Base-by-base conservation (phyloP, 2,113 vertebrate genomes). In the Dicentrarchus labrax region DNA sequence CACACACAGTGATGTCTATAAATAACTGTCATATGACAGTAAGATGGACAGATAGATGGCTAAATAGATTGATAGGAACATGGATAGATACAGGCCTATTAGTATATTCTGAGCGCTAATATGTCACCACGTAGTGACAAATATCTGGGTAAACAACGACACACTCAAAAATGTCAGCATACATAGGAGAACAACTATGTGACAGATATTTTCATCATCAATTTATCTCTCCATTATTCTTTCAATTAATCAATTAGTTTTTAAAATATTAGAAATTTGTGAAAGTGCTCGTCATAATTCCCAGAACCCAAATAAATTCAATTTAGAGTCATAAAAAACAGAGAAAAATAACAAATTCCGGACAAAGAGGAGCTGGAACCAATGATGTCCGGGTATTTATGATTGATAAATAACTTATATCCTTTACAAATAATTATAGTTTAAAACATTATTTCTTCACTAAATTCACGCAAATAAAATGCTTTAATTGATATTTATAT, bases 1-100 rank as follows among this genome's bases (percentile, higher is more conserved):
- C 91, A 88, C 81, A 88, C 78, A 78, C 76, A 39, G 30, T 56
- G 69, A 85, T 48, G 73, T 71, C 86, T 88, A 93, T 90, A 88
- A 94, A 93, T 93, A 93, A 89, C 77, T 76, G 73, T 82, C 87
- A 84, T 68, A 77, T 83, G 89, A 90, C 82, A 21, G 70, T 15
- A 17, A 78, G 85, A 87, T 69, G 54, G 89, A 92, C 81, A 59
- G 80, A 88, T 86, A 85, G 73, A 86, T 77, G 66, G 84, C 65
- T 45, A 65, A 56, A 89, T 73, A 77, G 88, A 93, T 59, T 91
- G 88, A 92, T 85, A 76, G 80, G 86, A 74, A 72, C 71, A 83
- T 47, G 69, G 73, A 54, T 30, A 77, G 64, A 91, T 70, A 62
- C 62, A 19, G 65, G 61, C 56, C 71, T 69, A 57, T 85, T 79